These are phyloP conservation scores for Tragelaphus scriptus DNA, from an alignment of 2,113 vertebrate species.

Conservation along the genomic window DNA sequence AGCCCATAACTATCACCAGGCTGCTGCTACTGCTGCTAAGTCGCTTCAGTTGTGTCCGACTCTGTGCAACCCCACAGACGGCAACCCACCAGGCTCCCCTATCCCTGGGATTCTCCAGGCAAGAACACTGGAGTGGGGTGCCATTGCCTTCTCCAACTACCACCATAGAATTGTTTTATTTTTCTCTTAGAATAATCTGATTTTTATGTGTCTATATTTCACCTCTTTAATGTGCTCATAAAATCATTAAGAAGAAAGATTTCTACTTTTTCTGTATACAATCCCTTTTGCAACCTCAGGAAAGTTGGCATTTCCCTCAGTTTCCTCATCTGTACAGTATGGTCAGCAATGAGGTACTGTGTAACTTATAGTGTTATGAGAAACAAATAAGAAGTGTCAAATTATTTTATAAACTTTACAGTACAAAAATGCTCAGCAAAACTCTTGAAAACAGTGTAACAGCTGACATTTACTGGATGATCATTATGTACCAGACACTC, in stretches of 20 bases:
- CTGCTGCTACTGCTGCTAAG: too few species aligned
- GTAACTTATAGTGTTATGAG: background rate
- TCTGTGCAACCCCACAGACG: too few species aligned
- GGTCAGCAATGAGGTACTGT: background rate
- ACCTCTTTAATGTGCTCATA: background rate
- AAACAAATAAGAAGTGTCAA: background rate
- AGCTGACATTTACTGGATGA: background rate
- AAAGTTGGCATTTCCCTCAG: background rate
- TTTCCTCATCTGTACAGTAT: background rate
- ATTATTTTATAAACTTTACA: slow-evolving; percentile 31
- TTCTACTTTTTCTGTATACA: background rate
- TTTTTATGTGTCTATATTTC: background rate
- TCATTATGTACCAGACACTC: background rate
- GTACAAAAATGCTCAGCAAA: background rate
- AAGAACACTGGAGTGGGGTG: too few species aligned
- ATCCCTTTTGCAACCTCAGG: background rate
- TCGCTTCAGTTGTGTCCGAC: too few species aligned
- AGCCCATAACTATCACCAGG: background rate
- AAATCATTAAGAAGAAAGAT: background rate
- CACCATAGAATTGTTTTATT: background rate
- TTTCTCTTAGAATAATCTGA: background rate
- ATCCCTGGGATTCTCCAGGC: too few species aligned
- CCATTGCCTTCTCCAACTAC: background rate
- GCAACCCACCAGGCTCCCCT: too few species aligned
- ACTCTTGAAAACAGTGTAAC: background rate